These are phyloP conservation scores for Anoplius nigerrimus DNA, from an alignment of 2,888 invertebrate species.

Conservation along the genomic window DNA sequence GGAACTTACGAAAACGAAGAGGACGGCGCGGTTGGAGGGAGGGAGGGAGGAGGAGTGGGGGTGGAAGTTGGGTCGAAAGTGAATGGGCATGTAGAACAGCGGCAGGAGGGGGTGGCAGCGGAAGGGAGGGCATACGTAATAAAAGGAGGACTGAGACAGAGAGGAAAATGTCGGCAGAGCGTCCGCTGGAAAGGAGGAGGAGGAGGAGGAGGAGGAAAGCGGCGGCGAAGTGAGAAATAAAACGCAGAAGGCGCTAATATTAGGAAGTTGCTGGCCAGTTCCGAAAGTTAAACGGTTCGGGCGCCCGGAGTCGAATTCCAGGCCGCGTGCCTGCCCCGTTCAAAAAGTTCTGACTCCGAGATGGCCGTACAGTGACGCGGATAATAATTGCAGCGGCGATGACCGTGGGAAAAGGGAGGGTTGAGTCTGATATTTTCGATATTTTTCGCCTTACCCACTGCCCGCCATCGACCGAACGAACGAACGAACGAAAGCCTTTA, in stretches of 20 bases:
- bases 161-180: background rate
- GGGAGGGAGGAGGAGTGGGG: background rate
- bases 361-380: conserved; percentile 4
- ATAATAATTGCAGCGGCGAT: conserved; percentile 14
- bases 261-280: conserved; percentile 19
- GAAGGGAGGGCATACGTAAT: conserved; percentile 10
- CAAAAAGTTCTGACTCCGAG: background rate
- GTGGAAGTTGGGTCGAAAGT: background rate
- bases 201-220: background rate
- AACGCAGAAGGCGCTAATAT: conserved; percentile 30
- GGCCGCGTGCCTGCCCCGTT: background rate
- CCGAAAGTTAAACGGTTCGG: conserved; percentile 30
- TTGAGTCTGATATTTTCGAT: background rate
- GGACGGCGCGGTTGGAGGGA: background rate
- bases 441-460: background rate
- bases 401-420: background rate
- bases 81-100: background rate
- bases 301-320: conserved; percentile 6
- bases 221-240: conserved; percentile 16
- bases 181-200: conserved; percentile 1
- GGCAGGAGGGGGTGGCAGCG: too few species aligned
- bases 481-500: too few species aligned
- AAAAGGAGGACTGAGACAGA: background rate
- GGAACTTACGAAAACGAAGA: background rate
- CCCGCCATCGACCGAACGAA: too few species aligned